Evolutionary conservation across 2,113 vertebrate species (phyloP).

Genomic region (Tauraco erythrolophus): DNA sequence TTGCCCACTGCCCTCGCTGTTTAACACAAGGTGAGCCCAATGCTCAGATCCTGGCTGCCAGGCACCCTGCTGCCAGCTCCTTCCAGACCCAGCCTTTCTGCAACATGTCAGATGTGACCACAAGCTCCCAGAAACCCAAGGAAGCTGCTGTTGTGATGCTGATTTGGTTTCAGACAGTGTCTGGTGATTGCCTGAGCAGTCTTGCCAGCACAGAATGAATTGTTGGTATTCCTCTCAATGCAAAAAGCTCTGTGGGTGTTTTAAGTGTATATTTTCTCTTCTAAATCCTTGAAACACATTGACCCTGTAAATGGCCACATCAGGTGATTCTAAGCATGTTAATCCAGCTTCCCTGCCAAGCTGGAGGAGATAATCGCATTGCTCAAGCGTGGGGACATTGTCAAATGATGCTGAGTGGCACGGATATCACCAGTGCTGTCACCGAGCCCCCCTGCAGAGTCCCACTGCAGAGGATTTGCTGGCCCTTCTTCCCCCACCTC

Average conservation of each 20-base stretch:
- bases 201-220: not conserved
- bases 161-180: not conserved
- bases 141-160: not conserved
- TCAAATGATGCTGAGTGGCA: constrained; percentile 28
- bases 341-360: constrained; percentile 70
- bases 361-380: constrained; percentile 38
- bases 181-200: constrained; percentile 1
- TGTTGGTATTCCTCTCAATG: not conserved
- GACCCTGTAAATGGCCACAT: constrained; percentile 65
- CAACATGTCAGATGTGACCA: not conserved
- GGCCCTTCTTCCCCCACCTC: not conserved
- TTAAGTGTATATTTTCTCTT: constrained; percentile 8
- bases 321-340: constrained; percentile 65
- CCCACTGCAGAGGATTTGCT: not conserved
- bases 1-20: not conserved
- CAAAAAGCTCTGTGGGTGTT: constrained; percentile 19
- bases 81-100: not conserved
- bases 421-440: not conserved
- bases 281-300: constrained; percentile 57
- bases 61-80: not conserved
- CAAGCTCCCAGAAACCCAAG: not conserved
- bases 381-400: constrained; percentile 20
- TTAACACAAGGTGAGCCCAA: not conserved
- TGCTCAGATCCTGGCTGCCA: not conserved
- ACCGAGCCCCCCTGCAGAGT: not conserved